Base-by-base conservation (phyloP, 1,140 invertebrate species). In the Eupeodes corollae region DNA sequence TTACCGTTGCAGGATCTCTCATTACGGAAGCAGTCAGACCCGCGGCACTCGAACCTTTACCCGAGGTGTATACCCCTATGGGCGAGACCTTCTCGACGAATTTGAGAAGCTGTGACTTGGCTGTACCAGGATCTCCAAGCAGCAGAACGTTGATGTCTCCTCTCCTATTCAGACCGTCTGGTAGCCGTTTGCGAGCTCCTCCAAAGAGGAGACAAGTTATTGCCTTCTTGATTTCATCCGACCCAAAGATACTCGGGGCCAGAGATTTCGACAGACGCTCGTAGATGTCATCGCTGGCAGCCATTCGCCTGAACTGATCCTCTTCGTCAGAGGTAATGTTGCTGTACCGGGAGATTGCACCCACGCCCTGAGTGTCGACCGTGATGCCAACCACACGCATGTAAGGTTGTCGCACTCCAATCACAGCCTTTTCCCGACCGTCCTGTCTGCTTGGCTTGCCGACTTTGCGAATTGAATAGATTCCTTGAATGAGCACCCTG, bases 31-130 rank as follows among this genome's bases (percentile, higher is more conserved):
- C 97, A 40, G 97, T 99, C 10, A 99, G 76, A 76, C 97, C 96
- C 55, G 96, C 97, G 44, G 97, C 97, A 61, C 92, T 97, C 48
- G 92, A 97, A 1, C 96, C 97, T 75, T 99, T 99, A 2, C 96
- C 97, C 1, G 94, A 98, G 1, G 97, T 99, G 61, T 99, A 99
- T 6, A 98, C 86, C 12, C 84, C 93, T 59, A 98, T 91, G 0
- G 97, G 97, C 0, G 96, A 80, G 8, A 95, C 92, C 61, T 83
- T 84, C 69, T 99, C 93, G 2, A 97, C 94, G 72, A 99, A 99
- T 70, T 99, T 99, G 1, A 99, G 71, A 30, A 99, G 69, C 65
- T 99, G 97, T 15, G 91, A 96, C 67, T 99, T 99, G 8, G 97
- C 97, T 6, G 97, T 99, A 61, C 97, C 96, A 21, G 97, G 97